These are phyloP conservation scores for Priocnemis perturbator DNA, from an alignment of 2,888 invertebrate genomes.

Conservation along the genomic window DNA sequence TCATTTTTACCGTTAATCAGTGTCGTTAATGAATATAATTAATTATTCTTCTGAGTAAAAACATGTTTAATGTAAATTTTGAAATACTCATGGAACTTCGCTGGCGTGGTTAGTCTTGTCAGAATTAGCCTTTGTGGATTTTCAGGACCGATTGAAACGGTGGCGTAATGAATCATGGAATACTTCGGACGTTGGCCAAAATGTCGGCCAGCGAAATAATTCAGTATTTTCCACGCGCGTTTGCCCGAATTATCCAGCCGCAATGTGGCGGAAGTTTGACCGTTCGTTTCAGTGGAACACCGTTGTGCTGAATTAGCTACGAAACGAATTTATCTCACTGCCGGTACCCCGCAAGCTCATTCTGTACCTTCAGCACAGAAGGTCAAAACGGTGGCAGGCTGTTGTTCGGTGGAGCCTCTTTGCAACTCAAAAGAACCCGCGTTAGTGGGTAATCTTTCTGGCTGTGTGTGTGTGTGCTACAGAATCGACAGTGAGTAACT, in stretches of 20 bases:
- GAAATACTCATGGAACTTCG: too few species aligned
- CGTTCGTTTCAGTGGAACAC: constrained; percentile 21
- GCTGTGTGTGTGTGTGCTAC: constrained; percentile 9
- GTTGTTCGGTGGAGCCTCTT: constrained; percentile 7
- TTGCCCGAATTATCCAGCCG: constrained; percentile 19
- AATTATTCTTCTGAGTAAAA: too few species aligned
- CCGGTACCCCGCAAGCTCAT: constrained; percentile 13
- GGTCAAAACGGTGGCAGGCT: constrained; percentile 15
- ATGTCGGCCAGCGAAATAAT: background rate
- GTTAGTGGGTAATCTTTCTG: too few species aligned
- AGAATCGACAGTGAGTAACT: constrained; percentile 28
- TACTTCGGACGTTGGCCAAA: too few species aligned
- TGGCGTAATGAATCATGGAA: too few species aligned
- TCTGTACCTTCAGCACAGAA: constrained; percentile 22
- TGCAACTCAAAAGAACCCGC: too few species aligned
- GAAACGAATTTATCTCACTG: constrained; percentile 35
- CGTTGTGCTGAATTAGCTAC: constrained; percentile 25
- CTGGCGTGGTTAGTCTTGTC: too few species aligned
- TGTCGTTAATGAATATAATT: too few species aligned
- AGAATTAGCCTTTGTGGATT: too few species aligned
- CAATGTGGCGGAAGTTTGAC: constrained; percentile 29
- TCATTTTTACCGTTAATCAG: too few species aligned
- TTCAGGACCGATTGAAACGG: too few species aligned
- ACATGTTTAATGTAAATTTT: too few species aligned
- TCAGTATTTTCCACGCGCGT: background rate